Evolutionary conservation across 2,113 vertebrate genomes (phyloP).

Genomic region (Mohoua ochrocephala): DNA sequence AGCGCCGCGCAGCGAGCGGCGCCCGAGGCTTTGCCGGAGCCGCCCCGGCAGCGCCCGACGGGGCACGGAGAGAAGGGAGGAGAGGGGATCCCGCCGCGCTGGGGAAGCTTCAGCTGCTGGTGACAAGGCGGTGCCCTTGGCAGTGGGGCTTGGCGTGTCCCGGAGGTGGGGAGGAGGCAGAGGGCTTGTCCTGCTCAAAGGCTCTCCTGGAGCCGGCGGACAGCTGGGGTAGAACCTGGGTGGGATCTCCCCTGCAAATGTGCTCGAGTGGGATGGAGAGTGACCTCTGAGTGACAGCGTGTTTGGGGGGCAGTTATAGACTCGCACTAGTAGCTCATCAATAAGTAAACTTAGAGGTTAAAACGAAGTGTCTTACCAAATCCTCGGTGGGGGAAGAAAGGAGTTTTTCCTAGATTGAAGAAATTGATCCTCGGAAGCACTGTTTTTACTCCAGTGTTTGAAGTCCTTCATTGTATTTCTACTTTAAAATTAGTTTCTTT

Average conservation of each 20-base stretch:
- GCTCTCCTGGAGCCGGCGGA: fast-evolving
- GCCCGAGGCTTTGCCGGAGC: too few species aligned
- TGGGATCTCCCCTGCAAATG: not conserved
- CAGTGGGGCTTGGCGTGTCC: not conserved
- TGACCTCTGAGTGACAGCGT: not conserved
- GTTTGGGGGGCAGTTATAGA: not conserved
- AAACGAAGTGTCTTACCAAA: not conserved
- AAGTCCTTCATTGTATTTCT: not conserved
- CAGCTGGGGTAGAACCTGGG: fast-evolving
- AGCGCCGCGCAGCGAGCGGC: not conserved
- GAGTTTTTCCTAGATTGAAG: not conserved
- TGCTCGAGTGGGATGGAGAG: too few species aligned
- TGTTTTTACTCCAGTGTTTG: not conserved
- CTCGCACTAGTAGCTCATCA: fast-evolving
- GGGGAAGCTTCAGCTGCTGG: not conserved
- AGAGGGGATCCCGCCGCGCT: fast-evolving
- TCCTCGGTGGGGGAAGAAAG: not conserved
- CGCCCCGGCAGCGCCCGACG: not conserved
- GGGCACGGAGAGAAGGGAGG: not conserved
- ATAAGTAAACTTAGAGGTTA: not conserved
- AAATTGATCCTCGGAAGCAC: not conserved
- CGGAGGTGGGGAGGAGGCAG: not conserved
- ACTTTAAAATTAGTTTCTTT: not conserved
- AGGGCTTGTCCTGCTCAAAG: fast-evolving
- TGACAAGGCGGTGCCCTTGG: not conserved